Evolutionary conservation across 2,888 invertebrate genomes (phyloP).

Genomic region (Pandemis cinnamomeana): DNA sequence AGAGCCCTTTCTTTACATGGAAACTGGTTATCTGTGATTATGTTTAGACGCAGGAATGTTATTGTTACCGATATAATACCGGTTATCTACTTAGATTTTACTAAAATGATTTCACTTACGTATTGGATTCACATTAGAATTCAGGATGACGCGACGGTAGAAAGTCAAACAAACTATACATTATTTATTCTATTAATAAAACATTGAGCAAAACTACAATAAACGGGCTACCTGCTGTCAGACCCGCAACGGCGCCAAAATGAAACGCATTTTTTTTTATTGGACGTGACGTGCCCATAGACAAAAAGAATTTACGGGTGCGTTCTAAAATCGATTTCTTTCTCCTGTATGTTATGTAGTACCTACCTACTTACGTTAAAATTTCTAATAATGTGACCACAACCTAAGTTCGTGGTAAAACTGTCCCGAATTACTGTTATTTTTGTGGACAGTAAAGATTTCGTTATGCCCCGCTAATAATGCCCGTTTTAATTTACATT

Average conservation of each 20-base stretch:
- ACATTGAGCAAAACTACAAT: background rate
- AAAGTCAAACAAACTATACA: background rate
- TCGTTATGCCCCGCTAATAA: slow-evolving; percentile 1
- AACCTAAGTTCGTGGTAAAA: background rate
- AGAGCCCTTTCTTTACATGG: slow-evolving; percentile 34
- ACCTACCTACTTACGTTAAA: background rate
- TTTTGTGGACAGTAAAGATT: background rate
- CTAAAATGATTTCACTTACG: background rate
- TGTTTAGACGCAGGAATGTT: slow-evolving; percentile 14
- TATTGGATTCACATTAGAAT: slow-evolving; percentile 5
- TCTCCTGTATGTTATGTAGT: background rate
- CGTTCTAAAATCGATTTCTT: background rate
- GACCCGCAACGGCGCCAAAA: slow-evolving; percentile 7
- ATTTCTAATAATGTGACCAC: slow-evolving; percentile 8
- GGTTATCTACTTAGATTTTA: background rate
- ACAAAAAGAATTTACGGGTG: background rate
- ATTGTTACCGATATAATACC: background rate
- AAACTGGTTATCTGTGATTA: slow-evolving; percentile 34
- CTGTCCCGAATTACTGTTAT: background rate
- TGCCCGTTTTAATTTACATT: background rate
- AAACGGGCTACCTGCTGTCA: background rate
- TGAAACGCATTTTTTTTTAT: background rate
- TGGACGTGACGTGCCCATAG: slow-evolving; percentile 13
- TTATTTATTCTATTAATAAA: background rate
- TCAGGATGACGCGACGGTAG: background rate